Evolutionary conservation across 2,888 invertebrate species (phyloP).

Genomic region (Amiota communis): DNA sequence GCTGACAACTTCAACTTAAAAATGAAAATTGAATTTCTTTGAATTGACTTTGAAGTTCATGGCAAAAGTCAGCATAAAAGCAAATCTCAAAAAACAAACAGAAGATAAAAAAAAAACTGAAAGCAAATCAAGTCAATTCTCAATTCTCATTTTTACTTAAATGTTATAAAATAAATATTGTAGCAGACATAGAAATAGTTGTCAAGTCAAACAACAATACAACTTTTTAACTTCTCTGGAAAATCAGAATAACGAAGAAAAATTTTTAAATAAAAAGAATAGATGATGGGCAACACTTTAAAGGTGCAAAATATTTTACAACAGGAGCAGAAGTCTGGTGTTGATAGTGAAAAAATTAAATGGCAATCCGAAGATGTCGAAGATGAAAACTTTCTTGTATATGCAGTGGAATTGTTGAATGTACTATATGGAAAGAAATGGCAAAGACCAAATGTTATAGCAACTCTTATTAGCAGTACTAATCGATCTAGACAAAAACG

Average conservation of each 20-base stretch:
- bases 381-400: too few species aligned
- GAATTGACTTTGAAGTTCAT: conserved; percentile 11
- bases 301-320: too few species aligned
- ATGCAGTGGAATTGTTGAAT: too few species aligned
- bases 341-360: too few species aligned
- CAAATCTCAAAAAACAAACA: conserved; percentile 1
- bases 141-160: neutral
- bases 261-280: neutral
- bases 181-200: neutral
- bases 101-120: conserved; percentile 1
- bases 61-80: neutral
- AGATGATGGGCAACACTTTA: too few species aligned
- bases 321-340: too few species aligned
- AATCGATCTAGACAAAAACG: too few species aligned
- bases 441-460: too few species aligned
- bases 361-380: too few species aligned
- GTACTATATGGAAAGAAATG: too few species aligned
- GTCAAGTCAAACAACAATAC: neutral
- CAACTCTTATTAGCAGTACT: too few species aligned
- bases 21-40: conserved; percentile 2
- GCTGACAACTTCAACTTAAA: neutral
- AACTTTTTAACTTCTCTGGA: neutral
- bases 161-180: neutral
- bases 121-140: neutral
- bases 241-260: neutral